Base-by-base conservation (phyloP, 2,888 invertebrate genomes). In the Blera fallax region DNA sequence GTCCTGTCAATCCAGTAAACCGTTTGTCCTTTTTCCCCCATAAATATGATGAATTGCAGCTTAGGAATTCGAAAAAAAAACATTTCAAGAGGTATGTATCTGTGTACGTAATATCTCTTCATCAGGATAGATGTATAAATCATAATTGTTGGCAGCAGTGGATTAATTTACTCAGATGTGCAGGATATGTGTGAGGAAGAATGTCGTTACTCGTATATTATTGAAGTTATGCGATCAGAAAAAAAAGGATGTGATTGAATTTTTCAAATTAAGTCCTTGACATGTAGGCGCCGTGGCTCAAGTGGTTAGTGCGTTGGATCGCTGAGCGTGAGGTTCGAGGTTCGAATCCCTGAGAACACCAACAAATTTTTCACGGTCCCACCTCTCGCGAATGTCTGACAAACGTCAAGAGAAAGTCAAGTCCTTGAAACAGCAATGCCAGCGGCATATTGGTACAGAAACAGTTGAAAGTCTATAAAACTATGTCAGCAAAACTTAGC, bases 41-140 rank as follows among this genome's bases (percentile, higher is more conserved):
- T 45, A 45, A 45, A 50, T 65, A 34, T 65, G 65, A 65, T 50
- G 50, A 48, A 65, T 50, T 34, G 65, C 32, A 65, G 65, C 65
- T 50, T 65, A 48, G 21, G 34, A 50, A 65, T 34, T 21, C 34
- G 48, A 65, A 65, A 50, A 65, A n/a, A n/a, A n/a, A n/a, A 65
- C n/a, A 3, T 11, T 11, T 37, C 37, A 64, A 7, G 3, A 18
- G 3, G 21, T 48, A 18, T 4, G 3, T 45, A 45, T 14, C 3
- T 21, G 7, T 5, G 10, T 16, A n/a, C 11, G 14, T 40, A 40
- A 43, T 43, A 16, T 43, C 16, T 45, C 45, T 45, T 45, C 45
- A 18, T 45, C 18, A 18, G 18, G 16, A 45, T 45, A 45, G 45
- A 18, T 45, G 16, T 34, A 50, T 50, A 65, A 65, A 50, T 65